Evolutionary conservation across 2,113 vertebrate genomes (phyloP).

Genomic region (Grus americana): DNA sequence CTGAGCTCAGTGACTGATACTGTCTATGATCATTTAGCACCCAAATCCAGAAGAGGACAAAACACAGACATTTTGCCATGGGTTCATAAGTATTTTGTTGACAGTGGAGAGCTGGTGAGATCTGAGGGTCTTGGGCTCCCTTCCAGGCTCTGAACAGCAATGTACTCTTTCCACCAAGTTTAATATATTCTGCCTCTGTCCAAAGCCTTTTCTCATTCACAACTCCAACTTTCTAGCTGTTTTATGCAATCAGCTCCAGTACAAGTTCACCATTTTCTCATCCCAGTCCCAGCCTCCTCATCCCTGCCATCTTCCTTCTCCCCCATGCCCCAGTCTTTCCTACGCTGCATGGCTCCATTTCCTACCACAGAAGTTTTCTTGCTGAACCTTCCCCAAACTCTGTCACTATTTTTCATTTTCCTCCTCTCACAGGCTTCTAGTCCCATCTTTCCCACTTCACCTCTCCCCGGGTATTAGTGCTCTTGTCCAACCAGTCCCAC

Average conservation of each 20-base stretch:
- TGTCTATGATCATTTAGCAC: not conserved
- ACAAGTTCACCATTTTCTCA: not conserved
- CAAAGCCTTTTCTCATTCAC: not conserved
- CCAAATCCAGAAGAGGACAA: not conserved
- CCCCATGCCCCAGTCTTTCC: fast-evolving
- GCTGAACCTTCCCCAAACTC: not conserved
- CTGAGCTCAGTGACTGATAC: not conserved
- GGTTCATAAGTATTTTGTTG: not conserved
- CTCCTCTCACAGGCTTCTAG: not conserved
- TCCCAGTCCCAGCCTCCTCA: not conserved
- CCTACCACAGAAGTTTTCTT: not conserved
- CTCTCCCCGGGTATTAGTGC: not conserved
- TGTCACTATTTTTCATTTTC: not conserved
- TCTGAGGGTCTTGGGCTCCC: not conserved
- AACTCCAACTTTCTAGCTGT: not conserved
- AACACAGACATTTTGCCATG: not conserved
- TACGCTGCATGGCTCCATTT: not conserved
- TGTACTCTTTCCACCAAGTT: not conserved
- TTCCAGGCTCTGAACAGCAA: not conserved
- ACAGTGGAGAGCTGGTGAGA: not conserved
- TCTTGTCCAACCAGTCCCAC: not conserved
- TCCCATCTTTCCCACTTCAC: not conserved
- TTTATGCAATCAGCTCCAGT: not conserved
- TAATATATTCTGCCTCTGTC: not conserved
- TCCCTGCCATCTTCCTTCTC: not conserved